These are phyloP conservation scores for Falco naumanni DNA, from an alignment of 2,797 vertebrate genomes.

Conservation along the genomic window DNA sequence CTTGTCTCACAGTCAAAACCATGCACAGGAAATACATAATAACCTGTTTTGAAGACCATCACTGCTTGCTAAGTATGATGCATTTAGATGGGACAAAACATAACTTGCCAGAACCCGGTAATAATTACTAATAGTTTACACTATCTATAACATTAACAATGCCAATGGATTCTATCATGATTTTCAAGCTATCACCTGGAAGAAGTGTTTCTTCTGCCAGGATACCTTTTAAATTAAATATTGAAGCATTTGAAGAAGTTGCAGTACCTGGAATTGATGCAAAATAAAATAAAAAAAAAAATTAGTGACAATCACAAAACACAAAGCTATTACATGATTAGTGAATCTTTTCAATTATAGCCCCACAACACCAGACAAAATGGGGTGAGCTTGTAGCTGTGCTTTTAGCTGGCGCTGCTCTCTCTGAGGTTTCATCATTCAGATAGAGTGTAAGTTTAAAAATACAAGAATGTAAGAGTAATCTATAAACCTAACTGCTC, in stretches of 20 bases:
- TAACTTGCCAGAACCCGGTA: not conserved
- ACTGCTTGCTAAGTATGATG: not conserved
- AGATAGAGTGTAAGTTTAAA: not conserved
- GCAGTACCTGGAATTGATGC: not conserved
- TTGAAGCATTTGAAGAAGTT: not conserved
- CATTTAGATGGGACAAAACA: not conserved
- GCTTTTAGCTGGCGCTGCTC: not conserved
- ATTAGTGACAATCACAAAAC: not conserved
- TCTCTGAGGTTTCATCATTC: not conserved
- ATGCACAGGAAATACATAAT: not conserved
- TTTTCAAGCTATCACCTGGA: not conserved
- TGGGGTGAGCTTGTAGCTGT: not conserved
- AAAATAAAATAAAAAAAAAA: not conserved
- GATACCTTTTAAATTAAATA: not conserved
- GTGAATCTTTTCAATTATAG: not conserved
- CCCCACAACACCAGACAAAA: not conserved
- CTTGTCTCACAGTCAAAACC: not conserved
- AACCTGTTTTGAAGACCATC: not conserved
- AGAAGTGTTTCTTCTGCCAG: not conserved
- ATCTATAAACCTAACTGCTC: not conserved
- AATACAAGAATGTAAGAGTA: not conserved
- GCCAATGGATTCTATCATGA: not conserved
- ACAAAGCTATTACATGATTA: not conserved
- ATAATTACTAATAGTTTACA: not conserved
- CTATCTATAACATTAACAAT: not conserved